Evolutionary conservation across 2,113 vertebrate species (phyloP).

Genomic region (Chaetorhynchus papuensis): DNA sequence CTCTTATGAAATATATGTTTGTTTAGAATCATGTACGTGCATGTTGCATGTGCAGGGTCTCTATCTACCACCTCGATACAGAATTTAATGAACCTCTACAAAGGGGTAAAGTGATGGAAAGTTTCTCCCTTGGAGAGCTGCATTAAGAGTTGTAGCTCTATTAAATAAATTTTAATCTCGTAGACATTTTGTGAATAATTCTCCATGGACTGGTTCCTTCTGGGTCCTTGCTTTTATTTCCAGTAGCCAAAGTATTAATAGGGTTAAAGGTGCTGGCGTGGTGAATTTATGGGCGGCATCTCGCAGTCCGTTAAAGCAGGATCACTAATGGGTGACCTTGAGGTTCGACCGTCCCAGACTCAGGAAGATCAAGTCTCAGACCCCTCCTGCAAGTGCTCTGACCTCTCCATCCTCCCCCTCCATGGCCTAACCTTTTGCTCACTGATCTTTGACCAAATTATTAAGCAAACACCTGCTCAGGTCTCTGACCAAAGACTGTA

Average conservation of each 20-base stretch:
- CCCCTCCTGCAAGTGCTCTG: constrained; percentile 82
- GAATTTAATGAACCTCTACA: not conserved
- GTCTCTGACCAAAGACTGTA: constrained; percentile 78
- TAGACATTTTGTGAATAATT: constrained; percentile 65
- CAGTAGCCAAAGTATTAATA: constrained; percentile 84
- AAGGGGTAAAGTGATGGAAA: not conserved
- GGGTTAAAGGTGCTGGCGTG: constrained; percentile 91
- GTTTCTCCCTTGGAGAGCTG: not conserved
- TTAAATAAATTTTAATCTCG: constrained; percentile 54
- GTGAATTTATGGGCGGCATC: constrained; percentile 91
- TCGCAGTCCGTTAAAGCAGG: constrained; percentile 78
- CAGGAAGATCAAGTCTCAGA: constrained; percentile 96
- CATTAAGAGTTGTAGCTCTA: not conserved
- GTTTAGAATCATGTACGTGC: rapidly evolving
- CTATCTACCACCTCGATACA: not conserved
- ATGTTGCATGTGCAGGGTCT: not conserved
- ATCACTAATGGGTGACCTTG: constrained; percentile 99
- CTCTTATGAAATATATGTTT: not conserved
- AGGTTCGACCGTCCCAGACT: constrained; percentile 88
- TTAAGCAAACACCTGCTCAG: constrained; percentile 97
- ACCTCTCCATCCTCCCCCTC: constrained; percentile 86
- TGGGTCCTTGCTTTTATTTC: constrained; percentile 81
- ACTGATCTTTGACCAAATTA: constrained; percentile 99
- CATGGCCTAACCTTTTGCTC: constrained; percentile 91
- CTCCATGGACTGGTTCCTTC: constrained; percentile 64